Evolutionary conservation across 2,113 vertebrate species (phyloP).

Genomic region (Macquaria ambigua): DNA sequence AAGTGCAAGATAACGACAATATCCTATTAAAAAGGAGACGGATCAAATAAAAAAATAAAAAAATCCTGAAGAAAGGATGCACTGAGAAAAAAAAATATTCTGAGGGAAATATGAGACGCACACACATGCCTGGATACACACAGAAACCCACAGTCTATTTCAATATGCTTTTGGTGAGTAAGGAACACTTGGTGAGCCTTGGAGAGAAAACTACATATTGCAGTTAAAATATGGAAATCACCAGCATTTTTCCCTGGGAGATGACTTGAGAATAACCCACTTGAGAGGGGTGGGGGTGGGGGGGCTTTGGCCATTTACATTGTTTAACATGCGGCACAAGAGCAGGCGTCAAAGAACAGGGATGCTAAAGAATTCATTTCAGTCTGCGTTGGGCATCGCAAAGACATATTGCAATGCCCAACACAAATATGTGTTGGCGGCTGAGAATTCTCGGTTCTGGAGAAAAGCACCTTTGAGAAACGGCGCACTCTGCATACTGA

Average conservation of each 20-base stretch:
- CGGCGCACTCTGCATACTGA: constrained; percentile 51
- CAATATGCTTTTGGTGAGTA: constrained; percentile 55
- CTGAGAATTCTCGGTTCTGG: constrained; percentile 43
- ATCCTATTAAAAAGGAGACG: constrained; percentile 67
- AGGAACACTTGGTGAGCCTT: constrained; percentile 57
- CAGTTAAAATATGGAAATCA: constrained; percentile 79
- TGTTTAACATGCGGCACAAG: constrained; percentile 72
- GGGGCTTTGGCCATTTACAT: constrained; percentile 58
- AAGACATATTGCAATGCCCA: constrained; percentile 11
- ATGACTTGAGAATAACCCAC: constrained; percentile 70
- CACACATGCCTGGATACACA: constrained; percentile 26
- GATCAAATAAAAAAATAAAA: constrained; percentile 24
- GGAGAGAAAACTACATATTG: constrained; percentile 74
- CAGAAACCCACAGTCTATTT: constrained; percentile 38
- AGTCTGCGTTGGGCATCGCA: constrained; percentile 23
- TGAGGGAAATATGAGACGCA: constrained; percentile 4
- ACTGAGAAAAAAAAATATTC: background rate
- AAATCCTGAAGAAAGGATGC: constrained; percentile 6
- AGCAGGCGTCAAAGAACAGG: constrained; percentile 35
- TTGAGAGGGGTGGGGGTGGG: constrained; percentile 3
- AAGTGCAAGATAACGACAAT: constrained; percentile 47
- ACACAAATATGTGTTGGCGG: too few relatives aligned
- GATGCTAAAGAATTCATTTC: constrained; percentile 54
- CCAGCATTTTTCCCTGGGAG: constrained; percentile 57
- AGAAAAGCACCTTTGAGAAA: constrained; percentile 51